Percentiles rank a stretch among this genome's conserved stretches.
Conservation (phyloP, 2,797 vertebrate genomes). For the Iguana delicatissima region DNA sequence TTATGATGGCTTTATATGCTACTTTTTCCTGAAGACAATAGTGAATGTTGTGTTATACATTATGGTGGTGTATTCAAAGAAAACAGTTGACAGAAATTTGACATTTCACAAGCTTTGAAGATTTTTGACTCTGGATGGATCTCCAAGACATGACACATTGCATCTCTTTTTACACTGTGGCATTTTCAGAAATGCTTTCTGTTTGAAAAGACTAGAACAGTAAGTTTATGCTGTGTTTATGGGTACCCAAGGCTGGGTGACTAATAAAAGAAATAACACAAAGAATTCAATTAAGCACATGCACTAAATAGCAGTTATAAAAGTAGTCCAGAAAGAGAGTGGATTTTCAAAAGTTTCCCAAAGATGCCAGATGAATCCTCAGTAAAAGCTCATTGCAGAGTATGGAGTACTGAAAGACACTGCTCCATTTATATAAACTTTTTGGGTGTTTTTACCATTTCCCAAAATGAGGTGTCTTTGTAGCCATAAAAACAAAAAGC, state of each 20-base stretch:
- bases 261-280: neutral
- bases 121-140: neutral
- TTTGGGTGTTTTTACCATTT: slow-evolving; percentile 10
- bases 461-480: neutral
- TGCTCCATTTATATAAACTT: neutral
- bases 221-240: neutral
- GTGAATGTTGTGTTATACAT: neutral
- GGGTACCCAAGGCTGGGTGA: neutral
- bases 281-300: neutral
- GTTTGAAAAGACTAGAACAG: neutral
- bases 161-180: neutral
- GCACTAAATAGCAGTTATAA: no score
- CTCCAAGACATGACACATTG: neutral
- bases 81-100: neutral
- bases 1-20: neutral
- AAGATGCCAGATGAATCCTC: neutral
- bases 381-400: neutral
- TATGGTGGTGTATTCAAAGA: neutral
- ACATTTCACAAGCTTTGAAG: neutral
- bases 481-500: neutral
- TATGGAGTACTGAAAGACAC: neutral
- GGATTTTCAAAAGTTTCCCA: neutral
- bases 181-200: neutral
- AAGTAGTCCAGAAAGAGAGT: neutral
- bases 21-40: neutral